A percentile compares a stretch with the other conserved stretches of the same genome.
These are phyloP conservation scores for Acronicta psi DNA, from an alignment of 2,888 invertebrate genomes.

Conservation along the genomic window DNA sequence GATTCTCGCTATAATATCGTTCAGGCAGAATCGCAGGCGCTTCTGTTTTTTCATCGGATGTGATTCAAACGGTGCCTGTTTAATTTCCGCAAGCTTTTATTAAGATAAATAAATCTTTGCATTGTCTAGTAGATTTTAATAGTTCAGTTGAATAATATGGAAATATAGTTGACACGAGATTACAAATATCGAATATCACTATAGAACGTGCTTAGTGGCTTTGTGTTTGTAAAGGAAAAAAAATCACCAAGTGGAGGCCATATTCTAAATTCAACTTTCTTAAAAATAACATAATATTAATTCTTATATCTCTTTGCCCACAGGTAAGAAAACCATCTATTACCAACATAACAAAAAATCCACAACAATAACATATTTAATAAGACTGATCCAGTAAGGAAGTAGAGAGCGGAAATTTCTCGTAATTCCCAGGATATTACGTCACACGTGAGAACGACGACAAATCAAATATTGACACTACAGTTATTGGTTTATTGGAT, in stretches of 20 bases:
- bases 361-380: conserved; percentile 8
- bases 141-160: conserved; percentile 24
- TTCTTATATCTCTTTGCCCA: conserved; percentile 7
- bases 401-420: conserved; percentile 13
- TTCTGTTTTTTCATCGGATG: conserved; percentile 47
- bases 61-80: conserved; percentile 53
- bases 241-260: too few species aligned
- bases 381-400: conserved; percentile 13
- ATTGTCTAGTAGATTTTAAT: conserved; percentile 34
- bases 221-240: too few species aligned
- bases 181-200: too few species aligned
- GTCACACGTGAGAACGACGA: conserved; percentile 4
- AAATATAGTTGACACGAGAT: conserved; percentile 7
- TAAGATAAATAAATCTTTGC: conserved; percentile 25
- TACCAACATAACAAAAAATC: not conserved
- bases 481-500: conserved; percentile 24
- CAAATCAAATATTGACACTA: conserved; percentile 39
- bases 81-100: conserved; percentile 56
- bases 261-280: too few species aligned
- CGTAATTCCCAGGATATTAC: conserved; percentile 35
- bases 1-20: conserved; percentile 5
- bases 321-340: conserved; percentile 30
- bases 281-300: conserved; percentile 15
- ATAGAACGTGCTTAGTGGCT: too few species aligned
- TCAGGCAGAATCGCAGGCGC: conserved; percentile 15